These are phyloP conservation scores for Pteria penguin DNA, from an alignment of 2,888 invertebrate genomes.

Conservation along the genomic window DNA sequence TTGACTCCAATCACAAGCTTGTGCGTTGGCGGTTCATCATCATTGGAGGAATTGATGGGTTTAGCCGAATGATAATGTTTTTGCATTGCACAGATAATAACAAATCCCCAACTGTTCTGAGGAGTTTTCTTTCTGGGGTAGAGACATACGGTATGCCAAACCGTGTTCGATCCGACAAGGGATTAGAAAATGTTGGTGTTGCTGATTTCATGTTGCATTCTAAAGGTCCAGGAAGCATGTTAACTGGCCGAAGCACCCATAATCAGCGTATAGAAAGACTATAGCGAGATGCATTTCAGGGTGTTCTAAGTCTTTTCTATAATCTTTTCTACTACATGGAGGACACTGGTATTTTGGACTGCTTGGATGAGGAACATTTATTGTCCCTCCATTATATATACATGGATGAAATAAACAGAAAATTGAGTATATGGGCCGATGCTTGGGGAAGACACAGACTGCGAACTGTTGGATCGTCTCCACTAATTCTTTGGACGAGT, in stretches of 20 bases:
- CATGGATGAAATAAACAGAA: constrained; percentile 15
- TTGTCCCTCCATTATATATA: constrained; percentile 10
- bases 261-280: constrained; percentile 20
- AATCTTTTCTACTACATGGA: constrained; percentile 22
- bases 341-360: constrained; percentile 15
- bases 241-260: constrained; percentile 20
- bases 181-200: constrained; percentile 21
- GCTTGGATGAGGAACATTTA: constrained; percentile 9
- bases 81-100: constrained; percentile 29
- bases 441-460: constrained; percentile 15
- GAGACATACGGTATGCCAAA: constrained; percentile 7
- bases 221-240: constrained; percentile 10
- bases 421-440: constrained; percentile 15
- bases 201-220: constrained; percentile 10
- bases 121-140: constrained; percentile 7
- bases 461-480: constrained; percentile 2
- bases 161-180: constrained; percentile 22
- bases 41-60: constrained; percentile 39
- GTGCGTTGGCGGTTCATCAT: constrained; percentile 34
- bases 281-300: constrained; percentile 20
- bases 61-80: constrained; percentile 25
- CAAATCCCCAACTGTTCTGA: constrained; percentile 4
- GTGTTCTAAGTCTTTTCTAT: constrained; percentile 13
- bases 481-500: not conserved
- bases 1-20: constrained; percentile 42